Conservation (phyloP, 2,888 invertebrate genomes). For the Drosophila phalerata region DNA sequence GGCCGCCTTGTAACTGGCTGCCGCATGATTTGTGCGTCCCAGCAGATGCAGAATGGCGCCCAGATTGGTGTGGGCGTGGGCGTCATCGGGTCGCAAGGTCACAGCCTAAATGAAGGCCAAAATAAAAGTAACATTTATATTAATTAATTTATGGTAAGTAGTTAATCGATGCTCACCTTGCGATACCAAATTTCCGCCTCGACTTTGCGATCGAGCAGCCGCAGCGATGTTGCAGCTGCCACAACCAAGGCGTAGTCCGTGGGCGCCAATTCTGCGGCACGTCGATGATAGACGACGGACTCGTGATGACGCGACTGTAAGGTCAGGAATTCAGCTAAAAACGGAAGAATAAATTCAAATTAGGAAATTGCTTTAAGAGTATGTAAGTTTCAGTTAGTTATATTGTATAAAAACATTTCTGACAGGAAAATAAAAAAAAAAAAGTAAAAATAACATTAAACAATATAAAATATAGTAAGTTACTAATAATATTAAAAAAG, state of each 20-base stretch:
- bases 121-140: neutral
- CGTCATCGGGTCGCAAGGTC: slow-evolving; percentile 89
- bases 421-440: no score
- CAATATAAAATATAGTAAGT: no score
- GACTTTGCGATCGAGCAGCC: slow-evolving; percentile 92
- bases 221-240: slow-evolving; percentile 94
- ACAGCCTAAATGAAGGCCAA: slow-evolving; percentile 81
- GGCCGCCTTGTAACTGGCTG: slow-evolving; percentile 93
- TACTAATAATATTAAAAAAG: no score
- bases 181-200: slow-evolving; percentile 96
- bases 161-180: slow-evolving; percentile 86
- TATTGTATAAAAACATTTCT: no score
- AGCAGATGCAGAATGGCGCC: slow-evolving; percentile 98
- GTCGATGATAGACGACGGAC: slow-evolving; percentile 92
- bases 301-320: slow-evolving; percentile 92
- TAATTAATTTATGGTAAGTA: no score
- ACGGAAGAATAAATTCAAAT: neutral
- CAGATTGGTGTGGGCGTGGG: slow-evolving; percentile 96
- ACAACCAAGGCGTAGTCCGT: slow-evolving; percentile 93
- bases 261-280: slow-evolving; percentile 92
- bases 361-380: no score
- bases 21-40: slow-evolving; percentile 95
- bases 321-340: slow-evolving; percentile 93
- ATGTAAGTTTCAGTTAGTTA: no score
- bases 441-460: no score